Conservation (phyloP, 2,888 invertebrate species). For the Agrenia bidenticulata region DNA sequence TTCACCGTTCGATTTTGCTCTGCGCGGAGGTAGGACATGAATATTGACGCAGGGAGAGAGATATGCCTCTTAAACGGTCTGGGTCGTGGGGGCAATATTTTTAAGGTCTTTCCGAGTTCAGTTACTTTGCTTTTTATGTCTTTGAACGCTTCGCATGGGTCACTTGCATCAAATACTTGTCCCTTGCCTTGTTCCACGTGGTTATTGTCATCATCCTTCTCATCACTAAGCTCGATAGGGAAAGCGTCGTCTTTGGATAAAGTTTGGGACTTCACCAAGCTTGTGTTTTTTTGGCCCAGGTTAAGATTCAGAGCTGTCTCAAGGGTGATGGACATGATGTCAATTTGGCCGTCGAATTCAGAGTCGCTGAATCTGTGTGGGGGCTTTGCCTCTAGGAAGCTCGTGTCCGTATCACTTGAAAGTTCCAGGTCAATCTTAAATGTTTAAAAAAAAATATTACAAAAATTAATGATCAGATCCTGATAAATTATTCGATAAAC, state of each 20-base stretch:
- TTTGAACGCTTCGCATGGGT: not conserved
- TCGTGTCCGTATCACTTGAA: constrained; percentile 48
- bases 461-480: no score
- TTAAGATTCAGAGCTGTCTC: constrained; percentile 35
- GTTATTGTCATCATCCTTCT: constrained; percentile 8
- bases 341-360: constrained; percentile 48
- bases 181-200: not conserved
- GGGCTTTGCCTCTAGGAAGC: constrained; percentile 47
- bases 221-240: constrained; percentile 5
- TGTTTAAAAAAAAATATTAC: no score
- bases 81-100: constrained; percentile 23
- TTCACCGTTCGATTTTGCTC: constrained; percentile 26
- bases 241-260: constrained; percentile 25
- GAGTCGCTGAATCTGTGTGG: constrained; percentile 50
- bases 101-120: not conserved
- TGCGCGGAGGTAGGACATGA: constrained; percentile 39
- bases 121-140: not conserved
- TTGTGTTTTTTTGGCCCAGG: not conserved
- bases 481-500: no score
- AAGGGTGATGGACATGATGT: constrained; percentile 49
- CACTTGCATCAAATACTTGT: not conserved
- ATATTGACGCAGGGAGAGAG: constrained; percentile 49
- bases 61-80: constrained; percentile 47
- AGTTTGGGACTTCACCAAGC: constrained; percentile 11
- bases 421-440: constrained; percentile 48